These are phyloP conservation scores for Limnothrissa miodon DNA, from an alignment of 2,113 vertebrate species.

Conservation along the genomic window DNA sequence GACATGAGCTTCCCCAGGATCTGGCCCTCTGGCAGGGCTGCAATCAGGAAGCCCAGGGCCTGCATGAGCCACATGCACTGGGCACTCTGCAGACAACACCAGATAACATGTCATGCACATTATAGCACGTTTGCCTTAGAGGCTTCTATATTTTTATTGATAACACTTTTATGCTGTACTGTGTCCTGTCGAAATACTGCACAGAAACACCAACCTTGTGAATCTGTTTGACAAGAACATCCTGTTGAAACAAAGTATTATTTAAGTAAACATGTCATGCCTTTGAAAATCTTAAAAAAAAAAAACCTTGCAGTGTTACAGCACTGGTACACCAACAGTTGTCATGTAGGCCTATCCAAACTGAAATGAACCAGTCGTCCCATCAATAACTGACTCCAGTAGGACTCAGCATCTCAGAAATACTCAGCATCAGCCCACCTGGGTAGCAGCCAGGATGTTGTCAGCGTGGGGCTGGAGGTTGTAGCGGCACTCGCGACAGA, in stretches of 20 bases:
- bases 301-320: too few species aligned
- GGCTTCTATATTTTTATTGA: not conserved
- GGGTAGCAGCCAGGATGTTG: slow-evolving; percentile 89
- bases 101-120: not conserved
- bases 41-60: slow-evolving; percentile 93
- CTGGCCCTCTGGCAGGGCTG: slow-evolving; percentile 86
- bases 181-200: not conserved
- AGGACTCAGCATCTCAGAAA: too few species aligned
- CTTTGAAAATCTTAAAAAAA: not conserved
- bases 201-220: slow-evolving; percentile 83
- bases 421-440: slow-evolving; percentile 70
- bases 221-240: slow-evolving; percentile 89
- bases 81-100: slow-evolving; percentile 78
- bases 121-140: not conserved
- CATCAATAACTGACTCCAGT: too few species aligned
- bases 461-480: slow-evolving; percentile 85
- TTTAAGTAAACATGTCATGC: not conserved
- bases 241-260: slow-evolving; percentile 63
- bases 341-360: not conserved
- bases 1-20: slow-evolving; percentile 86
- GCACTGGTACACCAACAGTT: too few species aligned
- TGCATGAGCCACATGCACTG: slow-evolving; percentile 99
- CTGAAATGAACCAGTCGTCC: too few species aligned
- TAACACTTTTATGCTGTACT: not conserved
- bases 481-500: slow-evolving; percentile 92